Evolutionary conservation across 2,888 invertebrate genomes (phyloP).

Genomic region (Parnassius orleans): DNA sequence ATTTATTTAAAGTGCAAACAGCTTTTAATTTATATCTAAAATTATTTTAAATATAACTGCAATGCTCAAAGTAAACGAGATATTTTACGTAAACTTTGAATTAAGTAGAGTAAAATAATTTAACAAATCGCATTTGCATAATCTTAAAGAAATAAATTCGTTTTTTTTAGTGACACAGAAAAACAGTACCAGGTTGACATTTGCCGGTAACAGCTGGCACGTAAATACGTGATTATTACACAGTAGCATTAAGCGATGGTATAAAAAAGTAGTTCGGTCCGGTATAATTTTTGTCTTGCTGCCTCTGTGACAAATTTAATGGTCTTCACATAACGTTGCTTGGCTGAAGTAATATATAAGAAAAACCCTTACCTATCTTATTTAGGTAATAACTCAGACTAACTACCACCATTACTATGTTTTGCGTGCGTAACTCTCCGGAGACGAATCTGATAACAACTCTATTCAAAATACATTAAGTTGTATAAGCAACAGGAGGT

Average conservation of each 20-base stretch:
- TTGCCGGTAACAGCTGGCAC: constrained; percentile 40
- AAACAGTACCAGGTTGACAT: constrained; percentile 33
- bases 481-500: no score
- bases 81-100: constrained; percentile 21
- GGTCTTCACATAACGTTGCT: constrained; percentile 34
- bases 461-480: no score
- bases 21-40: constrained; percentile 14
- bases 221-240: constrained; percentile 45
- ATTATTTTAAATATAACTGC: constrained; percentile 17
- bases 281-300: constrained; percentile 39
- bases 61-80: constrained; percentile 7
- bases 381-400: not conserved
- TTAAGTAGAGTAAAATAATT: constrained; percentile 16
- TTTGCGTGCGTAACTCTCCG: no score
- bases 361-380: constrained; percentile 25
- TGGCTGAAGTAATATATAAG: constrained; percentile 20
- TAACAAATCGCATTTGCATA: constrained; percentile 22
- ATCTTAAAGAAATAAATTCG: constrained; percentile 22
- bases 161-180: constrained; percentile 42
- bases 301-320: constrained; percentile 34
- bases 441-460: no score
- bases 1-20: constrained; percentile 11
- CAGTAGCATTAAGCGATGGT: constrained; percentile 43
- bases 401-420: no score
- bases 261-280: constrained; percentile 35